Evolutionary conservation across 2,888 invertebrate species (phyloP), one percentile per base, ranked within the genome.

Genomic region (Taenaris catops): DNA sequence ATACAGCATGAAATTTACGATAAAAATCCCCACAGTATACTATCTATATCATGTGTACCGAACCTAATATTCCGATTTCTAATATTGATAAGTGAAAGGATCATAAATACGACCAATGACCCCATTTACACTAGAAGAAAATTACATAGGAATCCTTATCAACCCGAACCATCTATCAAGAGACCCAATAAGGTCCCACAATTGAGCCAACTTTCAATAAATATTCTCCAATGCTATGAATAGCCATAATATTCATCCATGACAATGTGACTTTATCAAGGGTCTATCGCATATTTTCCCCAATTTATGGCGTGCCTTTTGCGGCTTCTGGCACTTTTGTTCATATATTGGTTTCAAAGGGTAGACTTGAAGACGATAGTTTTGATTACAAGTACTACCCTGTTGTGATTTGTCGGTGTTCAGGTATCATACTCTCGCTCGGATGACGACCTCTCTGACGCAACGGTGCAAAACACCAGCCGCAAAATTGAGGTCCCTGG

Each of bases 221-320:
- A 74, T 73, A 67, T 66, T 63, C 66, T 26, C 38, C 66, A 76
- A 79, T 72, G 76, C 72, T 79, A 79, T 78, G 71, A 73, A 79
- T 78, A 59, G 71, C 64, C 59, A 62, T 73, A 72, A 69, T 66
- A 69, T 61, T 63, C 64, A 64, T 70, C 58, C 55, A 58, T 67
- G 70, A 68, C 74, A 71, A 58, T 59, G 58, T 52, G 66, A 70
- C 65, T 76, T 80, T 79, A 78, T 79, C 70, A 64, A 28, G 37
- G 59, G 61, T 46, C 56, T 58, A 55, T 57, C 60, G 70, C 63
- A 76, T 72, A 75, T 75, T 73, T 70, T 55, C 55, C 55, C 49
- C 65, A 72, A 75, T 78, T 79, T 74, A 80, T 78, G 69, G 69
- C 64, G 49, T 41, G 56, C 64, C 61, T 68, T 69, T 67, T 67